Percentiles rank a stretch among this genome's conserved stretches.
These are phyloP conservation scores for Poecilus cupreus DNA, from an alignment of 2,888 invertebrate genomes.

Conservation along the genomic window DNA sequence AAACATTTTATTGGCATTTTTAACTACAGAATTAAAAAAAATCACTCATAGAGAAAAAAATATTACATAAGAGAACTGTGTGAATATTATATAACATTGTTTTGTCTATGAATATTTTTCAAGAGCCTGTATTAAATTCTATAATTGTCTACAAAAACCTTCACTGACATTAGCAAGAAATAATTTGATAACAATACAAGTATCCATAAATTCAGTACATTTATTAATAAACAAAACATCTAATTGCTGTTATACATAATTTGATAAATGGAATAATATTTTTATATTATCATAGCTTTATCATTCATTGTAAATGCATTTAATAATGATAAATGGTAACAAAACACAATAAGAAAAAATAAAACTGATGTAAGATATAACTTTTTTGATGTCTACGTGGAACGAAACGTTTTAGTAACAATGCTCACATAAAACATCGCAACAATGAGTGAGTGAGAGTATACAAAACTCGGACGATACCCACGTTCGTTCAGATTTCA, in stretches of 20 bases:
- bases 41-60: too few species aligned
- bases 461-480: not conserved
- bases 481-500: too few species aligned
- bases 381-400: too few species aligned
- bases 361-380: not conserved
- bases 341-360: not conserved
- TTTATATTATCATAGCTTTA: not conserved
- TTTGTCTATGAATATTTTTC: not conserved
- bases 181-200: not conserved
- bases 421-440: constrained; percentile 19
- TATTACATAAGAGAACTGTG: too few species aligned
- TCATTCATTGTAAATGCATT: constrained; percentile 6
- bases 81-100: too few species aligned
- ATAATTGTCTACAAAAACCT: not conserved
- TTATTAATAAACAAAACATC: constrained; percentile 1
- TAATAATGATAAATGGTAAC: constrained; percentile 17
- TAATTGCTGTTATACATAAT: not conserved
- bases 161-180: too few species aligned
- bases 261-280: not conserved
- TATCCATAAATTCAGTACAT: not conserved
- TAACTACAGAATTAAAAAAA: too few species aligned
- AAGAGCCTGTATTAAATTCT: not conserved
- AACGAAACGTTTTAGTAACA: constrained; percentile 14
- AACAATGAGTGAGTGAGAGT: constrained; percentile 1
- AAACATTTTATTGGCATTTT: too few species aligned